These are phyloP conservation scores for Pelecanus crispus DNA, from an alignment of 2,113 vertebrate species.

Conservation along the genomic window DNA sequence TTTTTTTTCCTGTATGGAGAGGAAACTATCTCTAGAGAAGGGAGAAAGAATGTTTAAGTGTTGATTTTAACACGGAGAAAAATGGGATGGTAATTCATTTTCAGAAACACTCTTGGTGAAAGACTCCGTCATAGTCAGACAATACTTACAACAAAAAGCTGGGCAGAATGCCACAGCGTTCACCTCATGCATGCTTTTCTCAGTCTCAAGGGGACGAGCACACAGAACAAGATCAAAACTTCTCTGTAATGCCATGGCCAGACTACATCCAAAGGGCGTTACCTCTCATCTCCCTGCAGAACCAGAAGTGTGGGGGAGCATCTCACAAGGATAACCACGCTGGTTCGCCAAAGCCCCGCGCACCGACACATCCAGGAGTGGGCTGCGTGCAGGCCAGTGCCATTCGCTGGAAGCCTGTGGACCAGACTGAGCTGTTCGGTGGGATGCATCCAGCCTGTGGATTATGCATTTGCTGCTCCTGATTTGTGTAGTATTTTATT, in stretches of 20 bases:
- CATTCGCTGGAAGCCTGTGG: neutral
- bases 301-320: neutral
- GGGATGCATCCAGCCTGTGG: neutral
- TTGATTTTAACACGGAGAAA: neutral
- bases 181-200: neutral
- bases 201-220: neutral
- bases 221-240: neutral
- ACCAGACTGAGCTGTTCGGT: fast-evolving
- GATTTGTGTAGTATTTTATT: neutral
- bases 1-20: neutral
- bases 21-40: neutral
- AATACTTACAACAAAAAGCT: too few species aligned
- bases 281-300: too few species aligned
- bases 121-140: neutral
- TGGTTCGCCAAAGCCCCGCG: fast-evolving
- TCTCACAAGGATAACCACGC: fast-evolving
- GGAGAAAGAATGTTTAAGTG: neutral
- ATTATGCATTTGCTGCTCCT: neutral
- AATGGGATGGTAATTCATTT: neutral
- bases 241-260: neutral
- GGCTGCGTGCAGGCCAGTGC: neutral
- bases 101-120: neutral
- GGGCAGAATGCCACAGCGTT: neutral
- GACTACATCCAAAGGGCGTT: fast-evolving
- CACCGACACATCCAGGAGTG: fast-evolving